These are phyloP conservation scores for Momotus momota DNA, from an alignment of 2,797 vertebrate species.

Conservation along the genomic window DNA sequence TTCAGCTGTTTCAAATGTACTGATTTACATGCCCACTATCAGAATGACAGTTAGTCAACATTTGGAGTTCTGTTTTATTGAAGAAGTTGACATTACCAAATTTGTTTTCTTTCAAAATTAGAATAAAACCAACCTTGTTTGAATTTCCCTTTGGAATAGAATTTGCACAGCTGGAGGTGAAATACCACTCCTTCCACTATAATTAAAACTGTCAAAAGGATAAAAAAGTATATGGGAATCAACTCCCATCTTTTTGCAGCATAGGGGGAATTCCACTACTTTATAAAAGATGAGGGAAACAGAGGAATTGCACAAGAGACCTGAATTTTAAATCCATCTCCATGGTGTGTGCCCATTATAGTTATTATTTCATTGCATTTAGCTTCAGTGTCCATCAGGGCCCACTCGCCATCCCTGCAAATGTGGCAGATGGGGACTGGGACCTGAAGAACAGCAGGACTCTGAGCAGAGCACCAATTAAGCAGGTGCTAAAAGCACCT, in stretches of 20 bases:
- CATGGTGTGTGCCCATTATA: background rate
- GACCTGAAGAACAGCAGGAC: background rate
- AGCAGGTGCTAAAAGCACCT: background rate
- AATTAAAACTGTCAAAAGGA: background rate
- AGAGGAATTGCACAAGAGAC: background rate
- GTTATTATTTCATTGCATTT: background rate
- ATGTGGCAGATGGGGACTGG: background rate
- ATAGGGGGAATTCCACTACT: background rate
- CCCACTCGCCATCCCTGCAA: background rate
- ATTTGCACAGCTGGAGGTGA: background rate
- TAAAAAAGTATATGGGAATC: background rate
- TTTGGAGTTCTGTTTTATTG: background rate
- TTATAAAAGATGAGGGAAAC: background rate
- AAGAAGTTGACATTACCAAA: background rate
- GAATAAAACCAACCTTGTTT: background rate
- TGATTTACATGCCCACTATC: background rate
- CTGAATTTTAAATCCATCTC: background rate
- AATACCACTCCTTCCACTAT: background rate
- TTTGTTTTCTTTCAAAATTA: slow-evolving; percentile 45
- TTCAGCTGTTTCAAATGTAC: slow-evolving; percentile 14
- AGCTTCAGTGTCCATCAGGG: background rate
- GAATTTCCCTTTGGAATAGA: slow-evolving; percentile 5
- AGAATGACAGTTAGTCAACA: background rate
- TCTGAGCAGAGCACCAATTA: background rate
- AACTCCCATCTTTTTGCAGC: background rate